These are phyloP conservation scores for Tribolium castaneum DNA, from an alignment of 1,140 invertebrate species.

Conservation along the genomic window DNA sequence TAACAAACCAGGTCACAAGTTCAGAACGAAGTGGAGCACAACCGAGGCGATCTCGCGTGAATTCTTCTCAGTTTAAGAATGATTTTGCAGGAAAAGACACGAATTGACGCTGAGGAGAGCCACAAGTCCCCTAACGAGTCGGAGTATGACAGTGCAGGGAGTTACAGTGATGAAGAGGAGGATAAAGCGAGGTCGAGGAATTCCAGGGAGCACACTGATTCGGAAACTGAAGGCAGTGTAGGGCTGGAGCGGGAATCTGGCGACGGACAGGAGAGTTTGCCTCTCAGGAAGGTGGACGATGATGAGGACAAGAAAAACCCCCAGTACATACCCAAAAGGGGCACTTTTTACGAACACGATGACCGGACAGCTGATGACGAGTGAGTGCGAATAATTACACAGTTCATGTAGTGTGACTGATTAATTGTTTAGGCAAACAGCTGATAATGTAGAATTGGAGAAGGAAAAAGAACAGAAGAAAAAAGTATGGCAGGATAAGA, in stretches of 20 bases:
- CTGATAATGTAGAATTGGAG: slow-evolving; percentile 64
- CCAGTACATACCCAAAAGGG: slow-evolving; percentile 95
- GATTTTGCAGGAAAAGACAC: slow-evolving; percentile 56
- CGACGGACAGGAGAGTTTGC: slow-evolving; percentile 72
- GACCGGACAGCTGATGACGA: slow-evolving; percentile 82
- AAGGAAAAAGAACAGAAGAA: slow-evolving; percentile 65
- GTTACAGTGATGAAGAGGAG: slow-evolving; percentile 57
- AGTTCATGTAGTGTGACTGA: slow-evolving; percentile 1
- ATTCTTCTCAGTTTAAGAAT: slow-evolving; percentile 37
- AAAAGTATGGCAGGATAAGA: slow-evolving; percentile 73
- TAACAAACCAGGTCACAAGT: slow-evolving; percentile 41
- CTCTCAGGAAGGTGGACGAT: slow-evolving; percentile 82
- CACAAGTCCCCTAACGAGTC: slow-evolving; percentile 56
- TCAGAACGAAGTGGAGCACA: slow-evolving; percentile 39
- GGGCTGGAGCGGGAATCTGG: slow-evolving; percentile 69
- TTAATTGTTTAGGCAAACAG: neutral
- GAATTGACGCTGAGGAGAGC: slow-evolving; percentile 37
- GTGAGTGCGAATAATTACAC: slow-evolving; percentile 60
- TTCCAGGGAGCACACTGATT: slow-evolving; percentile 50
- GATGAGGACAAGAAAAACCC: slow-evolving; percentile 96
- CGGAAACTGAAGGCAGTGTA: slow-evolving; percentile 66
- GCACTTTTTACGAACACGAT: slow-evolving; percentile 97
- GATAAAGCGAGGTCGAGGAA: slow-evolving; percentile 50
- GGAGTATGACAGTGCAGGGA: slow-evolving; percentile 61
- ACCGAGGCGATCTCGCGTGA: neutral